Evolutionary conservation across 2,888 invertebrate genomes (phyloP), one percentile per base, ranked within the genome.

Genomic region (Perithous albicinctus): DNA sequence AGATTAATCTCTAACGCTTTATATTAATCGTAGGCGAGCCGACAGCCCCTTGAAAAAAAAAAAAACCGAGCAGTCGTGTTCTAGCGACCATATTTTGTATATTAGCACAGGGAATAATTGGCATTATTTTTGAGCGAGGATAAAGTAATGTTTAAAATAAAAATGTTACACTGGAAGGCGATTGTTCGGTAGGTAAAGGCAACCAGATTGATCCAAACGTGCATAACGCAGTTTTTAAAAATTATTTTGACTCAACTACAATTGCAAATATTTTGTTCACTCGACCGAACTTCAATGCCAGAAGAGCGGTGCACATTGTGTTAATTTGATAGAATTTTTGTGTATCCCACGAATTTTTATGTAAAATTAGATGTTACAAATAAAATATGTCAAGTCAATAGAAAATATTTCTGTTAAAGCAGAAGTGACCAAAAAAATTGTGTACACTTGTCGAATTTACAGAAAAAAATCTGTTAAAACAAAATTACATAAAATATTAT

Each of bases 221-320:
- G 48, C 20, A 6, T 20, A 20, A 7, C 26, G 18, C 0, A 12
- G 20, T 23, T 35, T 32, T 35, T 32, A 0, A 35, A 63, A 51
- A 10, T 3, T n/a, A 46, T 29, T 15, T n/a, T 75, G 15, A 3
- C 1, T 8, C 15, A 7, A 3, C 35, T 32, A 15, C n/a, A 20
- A 54, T 63, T 41, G 32, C 8, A 15, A 46, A 12, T 48, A n/a
- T 61, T 48, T 32, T n/a, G n/a, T n/a, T n/a, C 38, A 26, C 29
- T 46, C 38, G 29, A 51, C 51, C 20, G 66, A 81, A 77, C 73
- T 67, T 54, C 41, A 77, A 77, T 81, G 77, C 77, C 72, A 77
- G 67, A 77, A 73, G 77, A 81, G 77, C 77, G 80, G 43, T n/a
- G n/a, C n/a, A n/a, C n/a, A n/a, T n/a, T n/a, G n/a, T n/a, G n/a